A percentile compares a stretch with the other conserved stretches of the same genome.
phyloP scores from a whole-genome alignment of 2,888 invertebrate genomes.

The Chouioia cunea region DNA sequence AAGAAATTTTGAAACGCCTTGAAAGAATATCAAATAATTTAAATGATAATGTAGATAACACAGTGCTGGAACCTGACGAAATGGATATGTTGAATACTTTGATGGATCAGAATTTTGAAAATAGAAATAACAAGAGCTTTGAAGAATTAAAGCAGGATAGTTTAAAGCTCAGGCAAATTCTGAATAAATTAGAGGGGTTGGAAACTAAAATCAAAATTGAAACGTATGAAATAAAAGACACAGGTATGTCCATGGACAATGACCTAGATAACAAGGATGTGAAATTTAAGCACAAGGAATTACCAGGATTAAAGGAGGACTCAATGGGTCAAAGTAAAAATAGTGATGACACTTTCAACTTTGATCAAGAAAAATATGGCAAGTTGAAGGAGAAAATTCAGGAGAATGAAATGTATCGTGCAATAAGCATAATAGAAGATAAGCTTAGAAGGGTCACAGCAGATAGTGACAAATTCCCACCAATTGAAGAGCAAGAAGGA shows the following conservation, averaged over 20 bases:
- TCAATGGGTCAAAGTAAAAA: not conserved
- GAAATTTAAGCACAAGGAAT: slow-evolving; percentile 11
- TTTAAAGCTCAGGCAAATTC: slow-evolving; percentile 66
- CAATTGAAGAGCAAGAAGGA: slow-evolving; percentile 10
- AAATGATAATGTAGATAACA: slow-evolving; percentile 73
- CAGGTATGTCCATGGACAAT: not conserved
- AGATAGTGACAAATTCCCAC: slow-evolving; percentile 3
- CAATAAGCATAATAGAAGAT: slow-evolving; percentile 43
- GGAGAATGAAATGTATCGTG: slow-evolving; percentile 41
- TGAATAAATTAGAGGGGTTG: slow-evolving; percentile 67
- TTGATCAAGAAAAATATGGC: slow-evolving; percentile 15
- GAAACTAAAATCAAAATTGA: slow-evolving; percentile 71
- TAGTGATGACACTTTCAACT: not conserved
- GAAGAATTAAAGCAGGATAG: slow-evolving; percentile 75
- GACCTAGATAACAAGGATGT: slow-evolving; percentile 6
- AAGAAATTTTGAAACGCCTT: slow-evolving; percentile 75
- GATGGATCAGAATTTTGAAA: slow-evolving; percentile 62
- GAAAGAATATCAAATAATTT: slow-evolving; percentile 77
- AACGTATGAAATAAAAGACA: slow-evolving; percentile 73
- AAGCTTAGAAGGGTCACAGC: slow-evolving; percentile 23
- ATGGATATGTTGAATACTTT: slow-evolving; percentile 69
- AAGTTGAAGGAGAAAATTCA: slow-evolving; percentile 33
- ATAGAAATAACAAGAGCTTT: slow-evolving; percentile 73
- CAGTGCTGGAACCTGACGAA: slow-evolving; percentile 70
- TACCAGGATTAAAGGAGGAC: not conserved